These are phyloP conservation scores for Capreolus pygargus DNA, from an alignment of 2,113 vertebrate genomes.

Conservation along the genomic window DNA sequence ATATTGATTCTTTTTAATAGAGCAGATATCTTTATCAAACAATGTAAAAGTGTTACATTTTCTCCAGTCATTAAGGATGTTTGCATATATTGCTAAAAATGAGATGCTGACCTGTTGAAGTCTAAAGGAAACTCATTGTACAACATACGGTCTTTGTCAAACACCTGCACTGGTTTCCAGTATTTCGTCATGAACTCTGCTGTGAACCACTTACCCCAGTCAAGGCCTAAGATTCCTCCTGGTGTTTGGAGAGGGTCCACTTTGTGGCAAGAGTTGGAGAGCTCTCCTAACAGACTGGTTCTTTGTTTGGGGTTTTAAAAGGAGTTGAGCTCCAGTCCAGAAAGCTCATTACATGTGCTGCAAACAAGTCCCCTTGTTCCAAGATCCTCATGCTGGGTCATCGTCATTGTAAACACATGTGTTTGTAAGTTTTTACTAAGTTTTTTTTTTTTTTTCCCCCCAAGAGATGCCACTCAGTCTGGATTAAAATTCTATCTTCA, in stretches of 20 bases:
- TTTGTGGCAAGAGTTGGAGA: slow-evolving; percentile 68
- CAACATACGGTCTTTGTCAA: slow-evolving; percentile 58
- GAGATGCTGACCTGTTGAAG: slow-evolving; percentile 37
- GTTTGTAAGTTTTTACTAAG: slow-evolving; percentile 59
- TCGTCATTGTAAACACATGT: slow-evolving; percentile 70
- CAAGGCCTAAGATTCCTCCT: slow-evolving; percentile 55
- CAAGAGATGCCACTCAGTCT: slow-evolving; percentile 7
- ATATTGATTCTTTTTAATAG: neutral
- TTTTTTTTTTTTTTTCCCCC: neutral
- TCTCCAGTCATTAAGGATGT: neutral
- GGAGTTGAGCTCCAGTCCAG: slow-evolving; percentile 46
- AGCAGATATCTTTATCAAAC: neutral
- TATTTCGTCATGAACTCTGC: slow-evolving; percentile 69
- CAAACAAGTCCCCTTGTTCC: slow-evolving; percentile 71
- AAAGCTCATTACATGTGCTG: slow-evolving; percentile 63
- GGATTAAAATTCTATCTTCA: slow-evolving; percentile 73
- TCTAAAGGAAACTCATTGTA: slow-evolving; percentile 25
- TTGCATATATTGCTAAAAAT: slow-evolving; percentile 19
- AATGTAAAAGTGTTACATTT: slow-evolving; percentile 19
- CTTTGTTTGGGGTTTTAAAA: slow-evolving; percentile 67
- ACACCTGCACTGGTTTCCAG: slow-evolving; percentile 42
- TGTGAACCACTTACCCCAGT: slow-evolving; percentile 71
- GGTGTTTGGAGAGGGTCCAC: slow-evolving; percentile 54
- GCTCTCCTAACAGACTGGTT: slow-evolving; percentile 42
- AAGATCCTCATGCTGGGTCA: slow-evolving; percentile 57